Base-by-base conservation (phyloP, 2,797 vertebrate genomes). In the Eptatretus atami region DNA sequence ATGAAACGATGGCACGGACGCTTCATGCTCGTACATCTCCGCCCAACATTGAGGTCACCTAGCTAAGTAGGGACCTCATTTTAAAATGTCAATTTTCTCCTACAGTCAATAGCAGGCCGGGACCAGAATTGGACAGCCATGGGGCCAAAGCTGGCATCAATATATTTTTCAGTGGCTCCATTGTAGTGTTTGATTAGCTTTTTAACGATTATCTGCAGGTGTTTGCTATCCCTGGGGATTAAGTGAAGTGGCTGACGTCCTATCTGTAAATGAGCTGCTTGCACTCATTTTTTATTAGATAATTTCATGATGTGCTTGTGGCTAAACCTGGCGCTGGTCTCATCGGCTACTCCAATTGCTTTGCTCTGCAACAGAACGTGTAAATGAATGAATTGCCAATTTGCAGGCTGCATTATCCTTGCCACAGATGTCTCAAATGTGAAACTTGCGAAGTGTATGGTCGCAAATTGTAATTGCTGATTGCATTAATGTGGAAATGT, bases 51-150 rank as follows among this genome's bases (percentile, higher is more conserved):
- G 57, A 25, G 57, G 57, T 61, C 57, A 25, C n/a, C 57, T 12
- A 25, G 57, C 57, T 61, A 61, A 61, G 57, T 61, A 25, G 57
- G 57, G 57, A 12, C 57, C 57, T 61, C 57, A 61, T 61, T 61
- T 61, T 61, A 61, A 61, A 61, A 61, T n/a, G 57, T 61, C 57
- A 61, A 61, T 61, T 61, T 61, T 61, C 57, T 61, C 57, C n/a
- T 25, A n/a, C n/a, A 25, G 57, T 61, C 57, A 61, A 61, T 61
- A 61, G 57, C 57, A n/a, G n/a, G 57, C 57, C n/a, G 24, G n/a
- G 57, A 25, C 57, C 57, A n/a, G 15, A 25, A 61, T 61, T 61
- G 15, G 57, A 61, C 24, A 61, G 57, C n/a, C n/a, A 61, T 61
- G 24, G 57, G 57, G 57, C n/a, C 57, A 61, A 25, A 10, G 57